Evolutionary conservation across 2,888 invertebrate genomes (phyloP).

Genomic region (Euspilapteryx auroguttella): DNA sequence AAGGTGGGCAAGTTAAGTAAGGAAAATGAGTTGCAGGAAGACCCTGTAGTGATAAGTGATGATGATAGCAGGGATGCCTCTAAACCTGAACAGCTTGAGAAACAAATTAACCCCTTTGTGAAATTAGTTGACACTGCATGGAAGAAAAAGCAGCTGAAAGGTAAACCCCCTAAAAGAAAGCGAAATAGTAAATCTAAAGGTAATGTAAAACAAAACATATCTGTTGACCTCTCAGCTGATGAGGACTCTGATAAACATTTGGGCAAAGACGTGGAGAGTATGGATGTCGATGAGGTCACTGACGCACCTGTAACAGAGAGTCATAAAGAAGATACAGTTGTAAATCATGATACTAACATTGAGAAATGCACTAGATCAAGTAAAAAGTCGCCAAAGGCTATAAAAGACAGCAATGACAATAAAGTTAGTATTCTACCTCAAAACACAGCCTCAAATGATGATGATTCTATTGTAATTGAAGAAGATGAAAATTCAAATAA

Average conservation of each 20-base stretch:
- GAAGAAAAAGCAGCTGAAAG: constrained; percentile 39
- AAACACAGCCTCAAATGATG: not conserved
- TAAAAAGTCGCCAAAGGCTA: too few species aligned
- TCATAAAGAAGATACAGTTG: not conserved
- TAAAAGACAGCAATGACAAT: too few species aligned
- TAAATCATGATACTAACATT: not conserved
- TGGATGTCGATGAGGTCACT: not conserved
- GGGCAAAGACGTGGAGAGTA: too few species aligned
- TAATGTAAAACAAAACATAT: not conserved
- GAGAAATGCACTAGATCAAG: too few species aligned
- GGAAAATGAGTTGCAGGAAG: constrained; percentile 28
- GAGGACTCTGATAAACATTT: too few species aligned
- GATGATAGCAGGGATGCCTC: constrained; percentile 27
- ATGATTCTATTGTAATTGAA: constrained; percentile 9
- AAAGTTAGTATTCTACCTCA: too few species aligned
- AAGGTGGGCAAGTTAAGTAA: constrained; percentile 42
- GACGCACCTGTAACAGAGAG: not conserved
- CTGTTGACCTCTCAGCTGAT: too few species aligned
- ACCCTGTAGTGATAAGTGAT: constrained; percentile 35
- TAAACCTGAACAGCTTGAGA: constrained; percentile 14
- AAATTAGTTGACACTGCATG: constrained; percentile 38
- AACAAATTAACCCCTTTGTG: constrained; percentile 33
- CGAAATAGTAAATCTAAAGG: constrained; percentile 10
- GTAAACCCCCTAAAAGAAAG: constrained; percentile 21
- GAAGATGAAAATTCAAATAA: constrained; percentile 11